Percentiles rank a stretch among this genome's conserved stretches.
These are phyloP conservation scores for Actinernus sp. DNA, from an alignment of 92 coral and sea anemone genomes.

Conservation along the genomic window DNA sequence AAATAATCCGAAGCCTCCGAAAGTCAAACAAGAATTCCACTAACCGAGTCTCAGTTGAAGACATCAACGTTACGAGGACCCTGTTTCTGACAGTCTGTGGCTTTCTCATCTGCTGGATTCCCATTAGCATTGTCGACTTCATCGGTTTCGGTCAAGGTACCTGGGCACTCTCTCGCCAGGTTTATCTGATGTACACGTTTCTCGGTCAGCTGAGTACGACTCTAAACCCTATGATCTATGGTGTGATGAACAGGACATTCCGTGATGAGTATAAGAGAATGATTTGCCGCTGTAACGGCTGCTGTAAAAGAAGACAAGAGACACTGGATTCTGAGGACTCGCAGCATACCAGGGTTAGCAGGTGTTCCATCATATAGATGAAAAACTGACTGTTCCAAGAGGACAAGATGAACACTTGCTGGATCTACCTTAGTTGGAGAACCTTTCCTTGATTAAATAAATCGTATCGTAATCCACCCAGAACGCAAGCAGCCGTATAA, in stretches of 20 bases:
- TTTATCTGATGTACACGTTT: conserved; percentile 80
- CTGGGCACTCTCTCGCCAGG: conserved; percentile 77
- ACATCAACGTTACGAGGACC: conserved; percentile 71
- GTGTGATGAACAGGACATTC: conserved; percentile 82
- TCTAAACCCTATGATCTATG: conserved; percentile 75
- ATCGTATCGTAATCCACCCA: too few relatives aligned
- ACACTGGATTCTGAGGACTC: conserved; percentile 19
- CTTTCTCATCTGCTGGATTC: conserved; percentile 71
- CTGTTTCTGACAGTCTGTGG: conserved; percentile 74
- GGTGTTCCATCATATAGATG: conserved; percentile 22
- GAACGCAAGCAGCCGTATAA: too few relatives aligned
- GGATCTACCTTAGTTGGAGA: too few relatives aligned
- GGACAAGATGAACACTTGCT: too few relatives aligned
- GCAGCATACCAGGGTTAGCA: conserved; percentile 18
- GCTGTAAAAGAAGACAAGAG: conserved; percentile 9
- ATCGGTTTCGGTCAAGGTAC: conserved; percentile 72
- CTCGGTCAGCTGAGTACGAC: conserved; percentile 77
- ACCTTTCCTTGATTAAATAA: too few relatives aligned
- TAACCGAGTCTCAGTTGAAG: conserved; percentile 52
- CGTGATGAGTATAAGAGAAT: conserved; percentile 65
- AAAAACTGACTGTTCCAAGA: too few relatives aligned
- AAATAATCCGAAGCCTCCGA: conserved; percentile 31
- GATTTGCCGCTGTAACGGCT: conserved; percentile 13
- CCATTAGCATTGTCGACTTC: conserved; percentile 70
- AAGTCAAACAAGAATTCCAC: conserved; percentile 24